Conservation (phyloP, 2,888 invertebrate genomes). For the Pristionchus japonicus region DNA sequence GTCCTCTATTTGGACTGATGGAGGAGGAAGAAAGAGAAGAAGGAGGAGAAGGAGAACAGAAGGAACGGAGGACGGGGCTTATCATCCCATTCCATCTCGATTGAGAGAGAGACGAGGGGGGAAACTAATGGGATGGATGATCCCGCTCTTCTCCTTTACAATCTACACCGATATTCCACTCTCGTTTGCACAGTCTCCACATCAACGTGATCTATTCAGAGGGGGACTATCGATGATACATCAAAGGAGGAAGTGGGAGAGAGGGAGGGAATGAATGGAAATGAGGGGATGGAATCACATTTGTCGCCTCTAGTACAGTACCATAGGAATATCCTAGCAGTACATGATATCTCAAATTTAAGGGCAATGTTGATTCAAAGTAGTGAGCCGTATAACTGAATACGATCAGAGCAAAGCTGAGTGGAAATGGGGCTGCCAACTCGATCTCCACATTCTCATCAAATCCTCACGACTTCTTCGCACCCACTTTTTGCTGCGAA, state of each 20-base stretch:
- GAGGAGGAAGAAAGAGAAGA: not conserved
- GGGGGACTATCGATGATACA: not conserved
- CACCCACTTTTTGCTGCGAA: conserved; percentile 7
- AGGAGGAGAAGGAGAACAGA: conserved; percentile 21
- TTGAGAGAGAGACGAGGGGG: not conserved
- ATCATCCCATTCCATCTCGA: conserved; percentile 3
- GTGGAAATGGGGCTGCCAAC: not conserved
- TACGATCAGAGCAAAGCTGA: no score
- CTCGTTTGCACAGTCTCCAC: not conserved
- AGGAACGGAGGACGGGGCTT: conserved; percentile 17
- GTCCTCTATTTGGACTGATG: conserved; percentile 5
- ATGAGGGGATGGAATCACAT: not conserved
- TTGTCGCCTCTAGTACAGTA: not conserved
- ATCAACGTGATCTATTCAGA: not conserved
- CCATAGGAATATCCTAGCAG: no score
- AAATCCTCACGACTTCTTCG: conserved; percentile 2
- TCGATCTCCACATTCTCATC: not conserved
- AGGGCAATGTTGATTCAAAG: no score
- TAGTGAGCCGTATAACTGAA: no score
- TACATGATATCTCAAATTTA: no score
- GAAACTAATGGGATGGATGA: not conserved
- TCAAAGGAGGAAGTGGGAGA: not conserved
- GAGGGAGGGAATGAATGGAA: conserved; percentile 39
- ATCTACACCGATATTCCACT: not conserved
- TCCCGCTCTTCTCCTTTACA: not conserved